phyloP scores from a whole-genome alignment of 2,888 invertebrate genomes.

The Heliconius aoede region DNA sequence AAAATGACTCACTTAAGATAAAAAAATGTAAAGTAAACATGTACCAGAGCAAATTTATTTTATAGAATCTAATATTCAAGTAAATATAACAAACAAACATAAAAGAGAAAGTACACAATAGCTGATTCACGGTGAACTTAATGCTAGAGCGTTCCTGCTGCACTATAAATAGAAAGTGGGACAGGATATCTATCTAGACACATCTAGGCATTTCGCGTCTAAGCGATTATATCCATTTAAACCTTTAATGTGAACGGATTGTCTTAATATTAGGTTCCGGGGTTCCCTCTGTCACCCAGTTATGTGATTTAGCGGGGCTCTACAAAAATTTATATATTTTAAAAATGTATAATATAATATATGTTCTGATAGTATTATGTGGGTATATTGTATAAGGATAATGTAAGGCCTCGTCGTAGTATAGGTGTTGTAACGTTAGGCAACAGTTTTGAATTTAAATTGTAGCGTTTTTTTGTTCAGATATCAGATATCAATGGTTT shows the following conservation, averaged over 20 bases:
- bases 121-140: slow-evolving; percentile 39
- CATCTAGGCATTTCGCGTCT: slow-evolving; percentile 39
- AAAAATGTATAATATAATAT: no score
- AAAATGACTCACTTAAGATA: neutral
- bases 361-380: no score
- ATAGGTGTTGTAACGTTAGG: neutral
- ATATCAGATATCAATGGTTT: no score
- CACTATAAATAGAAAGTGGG: slow-evolving; percentile 69
- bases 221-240: neutral
- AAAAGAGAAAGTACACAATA: slow-evolving; percentile 43
- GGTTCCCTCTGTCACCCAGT: no score
- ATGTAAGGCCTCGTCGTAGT: neutral
- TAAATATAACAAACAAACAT: slow-evolving; percentile 25
- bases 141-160: slow-evolving; percentile 45
- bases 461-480: no score
- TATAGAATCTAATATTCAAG: neutral
- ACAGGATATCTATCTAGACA: slow-evolving; percentile 60
- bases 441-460: neutral
- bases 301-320: no score
- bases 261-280: no score
- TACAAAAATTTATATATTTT: no score
- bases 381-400: neutral
- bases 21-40: neutral
- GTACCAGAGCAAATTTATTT: neutral
- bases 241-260: no score